Conservation (phyloP, 1,140 invertebrate species). For the Zaprionus camerounensis region DNA sequence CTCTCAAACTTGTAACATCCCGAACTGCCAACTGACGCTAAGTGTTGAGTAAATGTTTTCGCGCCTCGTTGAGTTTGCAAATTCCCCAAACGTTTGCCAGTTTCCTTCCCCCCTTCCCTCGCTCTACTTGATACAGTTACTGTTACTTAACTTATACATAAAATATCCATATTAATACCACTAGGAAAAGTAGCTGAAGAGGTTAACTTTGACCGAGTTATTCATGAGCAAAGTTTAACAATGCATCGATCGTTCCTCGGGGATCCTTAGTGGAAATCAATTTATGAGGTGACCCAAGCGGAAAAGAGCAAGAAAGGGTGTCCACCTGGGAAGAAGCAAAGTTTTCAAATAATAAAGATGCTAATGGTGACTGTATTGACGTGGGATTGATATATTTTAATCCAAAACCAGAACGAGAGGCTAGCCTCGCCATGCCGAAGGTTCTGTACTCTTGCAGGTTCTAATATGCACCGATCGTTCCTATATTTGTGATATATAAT, state of each 20-base stretch:
- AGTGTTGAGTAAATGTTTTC: constrained; percentile 83
- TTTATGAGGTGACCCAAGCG: neutral
- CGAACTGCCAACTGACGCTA: constrained; percentile 66
- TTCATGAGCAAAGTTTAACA: constrained; percentile 10
- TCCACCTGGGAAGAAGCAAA: neutral
- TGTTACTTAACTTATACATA: constrained; percentile 31
- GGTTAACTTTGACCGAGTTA: constrained; percentile 1
- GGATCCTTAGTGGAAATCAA: constrained; percentile 9
- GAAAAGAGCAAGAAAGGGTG: neutral
- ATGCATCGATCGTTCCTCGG: neutral
- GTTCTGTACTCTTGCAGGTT: no score
- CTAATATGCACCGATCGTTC: no score
- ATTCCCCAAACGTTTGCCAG: constrained; percentile 65
- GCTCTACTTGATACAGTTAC: constrained; percentile 22
- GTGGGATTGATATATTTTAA: neutral
- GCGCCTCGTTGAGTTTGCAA: constrained; percentile 71
- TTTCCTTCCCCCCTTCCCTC: neutral
- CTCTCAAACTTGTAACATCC: constrained; percentile 41
- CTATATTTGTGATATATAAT: no score
- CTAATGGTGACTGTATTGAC: neutral
- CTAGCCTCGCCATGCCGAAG: no score
- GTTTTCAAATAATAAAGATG: neutral
- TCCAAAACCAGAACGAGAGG: fast-evolving
- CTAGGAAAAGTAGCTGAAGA: constrained; percentile 11
- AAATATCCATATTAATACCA: constrained; percentile 40